Percentiles rank a stretch among this genome's conserved stretches.
Conservation (phyloP, 2,888 invertebrate genomes). For the Drosophila dives region DNA sequence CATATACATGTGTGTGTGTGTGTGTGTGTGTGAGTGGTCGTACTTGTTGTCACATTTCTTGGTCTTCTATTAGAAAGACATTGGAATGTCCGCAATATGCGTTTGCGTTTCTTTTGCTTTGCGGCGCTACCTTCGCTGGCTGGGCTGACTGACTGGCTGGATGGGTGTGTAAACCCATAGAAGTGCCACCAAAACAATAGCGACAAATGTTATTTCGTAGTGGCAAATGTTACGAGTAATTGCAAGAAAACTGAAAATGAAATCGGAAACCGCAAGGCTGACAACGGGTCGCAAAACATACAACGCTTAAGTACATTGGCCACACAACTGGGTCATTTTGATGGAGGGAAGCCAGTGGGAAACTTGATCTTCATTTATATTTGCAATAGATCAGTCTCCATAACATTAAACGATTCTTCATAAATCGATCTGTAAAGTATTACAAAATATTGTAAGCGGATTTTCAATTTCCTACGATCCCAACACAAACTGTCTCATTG, state of each 20-base stretch:
- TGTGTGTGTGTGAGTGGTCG: neutral
- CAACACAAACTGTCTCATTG: neutral
- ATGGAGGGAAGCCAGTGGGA: slow-evolving; percentile 1
- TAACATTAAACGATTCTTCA: neutral
- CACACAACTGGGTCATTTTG: slow-evolving; percentile 30
- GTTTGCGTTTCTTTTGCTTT: slow-evolving; percentile 26
- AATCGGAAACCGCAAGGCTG: slow-evolving; percentile 38
- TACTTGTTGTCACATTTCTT: slow-evolving; percentile 67
- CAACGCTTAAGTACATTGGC: slow-evolving; percentile 12
- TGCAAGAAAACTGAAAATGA: slow-evolving; percentile 59
- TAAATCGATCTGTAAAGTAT: neutral
- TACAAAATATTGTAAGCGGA: neutral
- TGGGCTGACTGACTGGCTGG: slow-evolving; percentile 8
- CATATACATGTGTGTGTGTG: neutral
- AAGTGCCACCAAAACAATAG: slow-evolving; percentile 52
- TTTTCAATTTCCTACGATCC: neutral
- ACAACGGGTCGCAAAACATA: slow-evolving; percentile 12
- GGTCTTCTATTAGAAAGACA: slow-evolving; percentile 79
- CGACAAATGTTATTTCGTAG: slow-evolving; percentile 45
- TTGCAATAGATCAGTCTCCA: slow-evolving; percentile 7
- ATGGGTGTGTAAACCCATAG: slow-evolving; percentile 58
- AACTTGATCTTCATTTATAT: slow-evolving; percentile 3
- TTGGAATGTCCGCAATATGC: slow-evolving; percentile 52
- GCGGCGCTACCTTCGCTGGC: slow-evolving; percentile 24
- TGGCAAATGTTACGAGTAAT: slow-evolving; percentile 51